Evolutionary conservation across 2,888 invertebrate species (phyloP).

Genomic region (Nebria brevicollis): DNA sequence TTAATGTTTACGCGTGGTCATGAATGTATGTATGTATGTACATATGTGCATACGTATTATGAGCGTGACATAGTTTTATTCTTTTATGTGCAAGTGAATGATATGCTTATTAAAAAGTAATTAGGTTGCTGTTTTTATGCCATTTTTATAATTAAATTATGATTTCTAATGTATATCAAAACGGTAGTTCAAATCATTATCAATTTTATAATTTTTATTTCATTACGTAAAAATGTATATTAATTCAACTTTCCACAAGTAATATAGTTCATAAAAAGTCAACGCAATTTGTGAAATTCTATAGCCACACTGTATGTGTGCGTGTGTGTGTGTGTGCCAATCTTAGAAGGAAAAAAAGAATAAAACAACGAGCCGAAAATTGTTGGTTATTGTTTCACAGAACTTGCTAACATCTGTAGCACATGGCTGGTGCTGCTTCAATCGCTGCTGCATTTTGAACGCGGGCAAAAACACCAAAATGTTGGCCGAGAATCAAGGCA

Average conservation of each 20-base stretch:
- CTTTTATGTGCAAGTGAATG: neutral
- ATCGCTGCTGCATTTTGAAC: neutral
- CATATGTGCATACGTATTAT: neutral
- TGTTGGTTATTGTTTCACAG: conserved; percentile 44
- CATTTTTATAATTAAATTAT: neutral
- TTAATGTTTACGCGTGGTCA: neutral
- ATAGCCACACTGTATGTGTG: conserved; percentile 13
- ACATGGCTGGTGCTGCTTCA: neutral
- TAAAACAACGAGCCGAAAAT: conserved; percentile 28
- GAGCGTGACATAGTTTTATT: neutral
- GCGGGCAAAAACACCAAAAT: conserved; percentile 4
- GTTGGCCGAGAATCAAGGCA: conserved; percentile 6
- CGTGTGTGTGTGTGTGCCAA: neutral
- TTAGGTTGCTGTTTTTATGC: neutral
- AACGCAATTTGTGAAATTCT: conserved; percentile 31
- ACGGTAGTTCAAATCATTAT: neutral
- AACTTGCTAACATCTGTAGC: conserved; percentile 45
- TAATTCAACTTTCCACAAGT: no score
- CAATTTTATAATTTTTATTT: neutral
- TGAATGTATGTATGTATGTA: no score
- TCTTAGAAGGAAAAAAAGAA: neutral
- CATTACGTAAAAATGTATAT: neutral
- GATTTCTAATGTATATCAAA: neutral
- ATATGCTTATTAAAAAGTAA: neutral
- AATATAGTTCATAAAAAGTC: neutral